Percentiles rank a stretch among this genome's conserved stretches.
Evolutionary conservation across 2,888 invertebrate species (phyloP).

Genomic region (Melanotus villosus): DNA sequence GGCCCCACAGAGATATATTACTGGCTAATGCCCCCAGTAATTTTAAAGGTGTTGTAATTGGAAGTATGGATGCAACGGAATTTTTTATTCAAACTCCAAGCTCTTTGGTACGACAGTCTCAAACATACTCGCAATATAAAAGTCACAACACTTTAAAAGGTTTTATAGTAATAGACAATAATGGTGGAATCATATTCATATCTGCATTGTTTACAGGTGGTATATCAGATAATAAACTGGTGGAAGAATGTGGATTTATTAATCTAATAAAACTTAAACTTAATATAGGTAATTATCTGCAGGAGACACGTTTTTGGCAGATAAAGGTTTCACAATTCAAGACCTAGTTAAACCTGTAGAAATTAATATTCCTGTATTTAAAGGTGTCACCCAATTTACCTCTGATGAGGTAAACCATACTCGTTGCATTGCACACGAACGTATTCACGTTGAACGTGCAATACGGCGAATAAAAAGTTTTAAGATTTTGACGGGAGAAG

Average conservation of each 20-base stretch:
- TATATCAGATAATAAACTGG: constrained; percentile 1
- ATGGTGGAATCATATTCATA: not conserved
- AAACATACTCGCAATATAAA: constrained; percentile 3
- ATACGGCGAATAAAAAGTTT: too few relatives aligned
- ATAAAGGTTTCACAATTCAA: too few relatives aligned
- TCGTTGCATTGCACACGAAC: too few relatives aligned
- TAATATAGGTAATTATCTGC: too few relatives aligned
- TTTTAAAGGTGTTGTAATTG: not conserved
- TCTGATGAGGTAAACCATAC: too few relatives aligned
- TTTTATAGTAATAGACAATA: not conserved
- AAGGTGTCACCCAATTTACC: too few relatives aligned
- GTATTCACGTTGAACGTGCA: too few relatives aligned
- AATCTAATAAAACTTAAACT: not conserved
- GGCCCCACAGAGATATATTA: not conserved
- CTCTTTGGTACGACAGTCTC: not conserved
- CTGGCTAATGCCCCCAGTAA: not conserved
- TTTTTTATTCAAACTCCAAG: constrained; percentile 1
- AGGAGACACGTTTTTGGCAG: too few relatives aligned
- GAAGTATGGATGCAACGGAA: not conserved
- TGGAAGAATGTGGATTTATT: not conserved
- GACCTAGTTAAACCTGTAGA: too few relatives aligned
- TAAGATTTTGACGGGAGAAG: too few relatives aligned
- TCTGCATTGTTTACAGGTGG: not conserved
- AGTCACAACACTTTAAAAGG: not conserved
- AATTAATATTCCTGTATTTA: too few relatives aligned